phyloP scores from a whole-genome alignment of 2,888 invertebrate species.

The Xylota sylvarum region DNA sequence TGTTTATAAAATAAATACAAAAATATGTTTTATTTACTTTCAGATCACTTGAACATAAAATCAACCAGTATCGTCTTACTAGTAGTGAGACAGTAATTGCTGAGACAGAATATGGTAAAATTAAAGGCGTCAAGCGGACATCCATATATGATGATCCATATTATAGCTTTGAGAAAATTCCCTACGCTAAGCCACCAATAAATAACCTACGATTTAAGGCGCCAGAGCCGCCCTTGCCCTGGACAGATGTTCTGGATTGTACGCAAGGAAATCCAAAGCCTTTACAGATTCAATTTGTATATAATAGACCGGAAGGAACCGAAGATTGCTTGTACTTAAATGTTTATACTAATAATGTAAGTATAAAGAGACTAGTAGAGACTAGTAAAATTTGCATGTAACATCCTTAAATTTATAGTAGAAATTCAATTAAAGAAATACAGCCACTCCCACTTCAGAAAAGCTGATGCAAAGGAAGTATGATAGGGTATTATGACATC shows the following conservation, averaged over 20 bases:
- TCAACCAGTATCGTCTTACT: constrained; percentile 81
- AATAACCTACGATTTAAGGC: constrained; percentile 83
- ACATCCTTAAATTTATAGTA: too few relatives aligned
- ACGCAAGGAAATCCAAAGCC: constrained; percentile 81
- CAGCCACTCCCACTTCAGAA: too few relatives aligned
- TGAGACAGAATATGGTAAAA: constrained; percentile 83
- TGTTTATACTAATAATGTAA: constrained; percentile 84
- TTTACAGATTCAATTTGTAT: constrained; percentile 82
- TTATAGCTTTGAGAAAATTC: constrained; percentile 83
- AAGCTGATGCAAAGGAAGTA: too few relatives aligned
- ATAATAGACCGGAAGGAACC: constrained; percentile 84
- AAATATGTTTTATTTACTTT: constrained; percentile 55
- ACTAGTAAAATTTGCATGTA: too few relatives aligned
- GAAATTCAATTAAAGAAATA: too few relatives aligned
- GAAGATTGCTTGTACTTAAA: constrained; percentile 87
- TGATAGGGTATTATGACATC: too few relatives aligned
- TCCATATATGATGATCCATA: constrained; percentile 82
- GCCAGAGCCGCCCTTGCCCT: constrained; percentile 84
- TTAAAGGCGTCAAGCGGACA: constrained; percentile 82
- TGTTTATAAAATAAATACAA: too few relatives aligned
- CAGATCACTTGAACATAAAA: constrained; percentile 82
- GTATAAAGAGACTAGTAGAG: too few relatives aligned
- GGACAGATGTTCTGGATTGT: constrained; percentile 85
- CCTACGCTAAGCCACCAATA: constrained; percentile 83
- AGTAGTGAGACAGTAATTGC: constrained; percentile 81